Evolutionary conservation across 92 coral and sea anemone genomes (phyloP).

Genomic region (Parazoanthus darwini): DNA sequence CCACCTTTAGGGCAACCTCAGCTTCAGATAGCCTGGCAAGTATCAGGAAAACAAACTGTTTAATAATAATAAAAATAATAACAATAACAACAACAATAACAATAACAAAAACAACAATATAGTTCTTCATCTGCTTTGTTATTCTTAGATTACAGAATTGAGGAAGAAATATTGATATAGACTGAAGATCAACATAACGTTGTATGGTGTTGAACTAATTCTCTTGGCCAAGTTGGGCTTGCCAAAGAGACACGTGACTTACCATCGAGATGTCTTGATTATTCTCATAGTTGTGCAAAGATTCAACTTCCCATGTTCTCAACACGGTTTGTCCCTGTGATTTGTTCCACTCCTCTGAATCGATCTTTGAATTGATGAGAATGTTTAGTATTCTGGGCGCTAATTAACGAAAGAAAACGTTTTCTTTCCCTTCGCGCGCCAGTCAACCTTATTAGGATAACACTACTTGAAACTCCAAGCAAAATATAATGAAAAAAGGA

Average conservation of each 20-base stretch:
- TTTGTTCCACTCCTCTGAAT: conserved; percentile 90
- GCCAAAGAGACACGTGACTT: not conserved
- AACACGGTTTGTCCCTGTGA: conserved; percentile 86
- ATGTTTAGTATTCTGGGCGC: not conserved
- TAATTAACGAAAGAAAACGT: not conserved
- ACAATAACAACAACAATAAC: too few relatives aligned
- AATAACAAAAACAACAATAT: too few relatives aligned
- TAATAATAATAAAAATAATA: too few relatives aligned
- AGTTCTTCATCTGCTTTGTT: too few relatives aligned
- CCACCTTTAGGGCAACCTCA: too few relatives aligned
- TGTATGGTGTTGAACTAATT: too few relatives aligned
- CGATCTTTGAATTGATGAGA: conserved; percentile 56
- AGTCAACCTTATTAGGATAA: not conserved
- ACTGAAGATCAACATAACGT: too few relatives aligned
- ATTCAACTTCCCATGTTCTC: conserved; percentile 96
- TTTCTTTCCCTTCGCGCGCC: not conserved
- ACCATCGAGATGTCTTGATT: conserved; percentile 96
- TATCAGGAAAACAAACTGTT: too few relatives aligned
- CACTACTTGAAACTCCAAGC: not conserved
- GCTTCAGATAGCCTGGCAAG: too few relatives aligned
- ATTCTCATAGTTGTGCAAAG: conserved; percentile 94
- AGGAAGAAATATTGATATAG: too few relatives aligned
- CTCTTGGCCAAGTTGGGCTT: not conserved
- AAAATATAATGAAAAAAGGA: not conserved
- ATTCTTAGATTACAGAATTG: too few relatives aligned